Evolutionary conservation across 2,797 vertebrate species (phyloP).

Genomic region (Micrastur ruficollis): DNA sequence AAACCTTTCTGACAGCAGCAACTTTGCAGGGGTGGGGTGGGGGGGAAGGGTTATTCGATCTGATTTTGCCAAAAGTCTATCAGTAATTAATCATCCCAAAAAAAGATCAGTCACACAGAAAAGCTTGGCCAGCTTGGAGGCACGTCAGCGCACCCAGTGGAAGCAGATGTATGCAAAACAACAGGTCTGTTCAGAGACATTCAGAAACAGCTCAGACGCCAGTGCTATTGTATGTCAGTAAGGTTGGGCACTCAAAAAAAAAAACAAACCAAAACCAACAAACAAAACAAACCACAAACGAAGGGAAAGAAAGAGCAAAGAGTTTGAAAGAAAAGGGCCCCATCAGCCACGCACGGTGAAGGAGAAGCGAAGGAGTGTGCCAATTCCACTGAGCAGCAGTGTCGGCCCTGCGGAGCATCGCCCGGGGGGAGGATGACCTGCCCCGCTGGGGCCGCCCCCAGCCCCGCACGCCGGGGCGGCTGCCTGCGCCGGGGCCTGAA

Average conservation of each 20-base stretch:
- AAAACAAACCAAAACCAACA: background rate
- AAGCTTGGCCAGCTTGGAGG: constrained; percentile 2
- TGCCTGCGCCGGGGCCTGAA: background rate
- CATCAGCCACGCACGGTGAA: constrained; percentile 40
- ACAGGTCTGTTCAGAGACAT: constrained; percentile 37
- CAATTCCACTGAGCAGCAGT: constrained; percentile 70
- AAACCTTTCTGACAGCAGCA: constrained; percentile 49
- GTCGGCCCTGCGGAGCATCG: background rate
- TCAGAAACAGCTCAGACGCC: constrained; percentile 27
- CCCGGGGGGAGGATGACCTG: background rate
- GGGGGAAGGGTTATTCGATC: background rate
- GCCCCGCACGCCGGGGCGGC: accelerated
- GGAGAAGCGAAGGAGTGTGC: constrained; percentile 59
- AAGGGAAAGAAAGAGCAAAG: constrained; percentile 15
- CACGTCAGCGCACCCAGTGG: background rate
- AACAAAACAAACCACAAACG: background rate
- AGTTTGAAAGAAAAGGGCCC: constrained; percentile 40
- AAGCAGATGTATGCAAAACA: constrained; percentile 59
- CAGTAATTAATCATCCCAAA: background rate
- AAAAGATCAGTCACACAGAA: constrained; percentile 6
- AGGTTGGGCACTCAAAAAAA: background rate
- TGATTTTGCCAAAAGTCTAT: background rate
- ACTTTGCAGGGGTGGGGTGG: background rate
- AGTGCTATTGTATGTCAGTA: background rate
- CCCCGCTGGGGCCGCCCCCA: background rate